phyloP scores from a whole-genome alignment of 1,140 invertebrate genomes.

The Stenopsyche tienmushanensis region DNA sequence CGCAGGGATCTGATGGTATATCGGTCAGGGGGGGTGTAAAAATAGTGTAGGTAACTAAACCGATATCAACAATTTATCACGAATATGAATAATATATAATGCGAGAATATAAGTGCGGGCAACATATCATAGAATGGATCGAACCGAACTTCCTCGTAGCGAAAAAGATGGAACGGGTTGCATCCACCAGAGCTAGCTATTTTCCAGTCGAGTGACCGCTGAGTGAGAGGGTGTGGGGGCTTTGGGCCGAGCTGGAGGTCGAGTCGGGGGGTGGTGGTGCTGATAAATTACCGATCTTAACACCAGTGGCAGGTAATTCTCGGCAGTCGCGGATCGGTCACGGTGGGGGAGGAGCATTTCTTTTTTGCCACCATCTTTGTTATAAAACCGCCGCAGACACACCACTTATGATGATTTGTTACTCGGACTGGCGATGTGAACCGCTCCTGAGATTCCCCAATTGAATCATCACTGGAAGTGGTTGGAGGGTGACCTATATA shows the following conservation, averaged over 20 bases:
- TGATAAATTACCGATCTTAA: constrained; percentile 47
- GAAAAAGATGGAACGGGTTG: constrained; percentile 18
- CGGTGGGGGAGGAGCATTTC: constrained; percentile 8
- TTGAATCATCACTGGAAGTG: no score
- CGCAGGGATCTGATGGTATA: no score
- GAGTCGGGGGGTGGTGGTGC: constrained; percentile 9
- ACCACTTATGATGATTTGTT: constrained; percentile 44
- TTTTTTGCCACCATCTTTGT: constrained; percentile 40
- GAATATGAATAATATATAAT: constrained; percentile 25
- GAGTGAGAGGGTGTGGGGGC: constrained; percentile 21
- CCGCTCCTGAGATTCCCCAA: no score
- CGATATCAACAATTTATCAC: constrained; percentile 28
- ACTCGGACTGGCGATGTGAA: background rate
- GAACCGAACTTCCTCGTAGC: background rate
- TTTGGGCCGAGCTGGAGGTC: background rate
- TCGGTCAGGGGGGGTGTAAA: no score
- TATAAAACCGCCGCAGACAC: constrained; percentile 45
- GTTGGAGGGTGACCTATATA: no score
- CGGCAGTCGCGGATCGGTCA: constrained; percentile 42
- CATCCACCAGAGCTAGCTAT: constrained; percentile 38
- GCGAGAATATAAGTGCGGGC: constrained; percentile 11
- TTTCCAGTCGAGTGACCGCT: constrained; percentile 45
- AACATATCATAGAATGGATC: constrained; percentile 36
- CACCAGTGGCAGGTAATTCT: constrained; percentile 46
- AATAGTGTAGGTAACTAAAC: constrained; percentile 16